Base-by-base conservation (phyloP, 2,888 invertebrate species). In the Sicus ferrugineus region DNA sequence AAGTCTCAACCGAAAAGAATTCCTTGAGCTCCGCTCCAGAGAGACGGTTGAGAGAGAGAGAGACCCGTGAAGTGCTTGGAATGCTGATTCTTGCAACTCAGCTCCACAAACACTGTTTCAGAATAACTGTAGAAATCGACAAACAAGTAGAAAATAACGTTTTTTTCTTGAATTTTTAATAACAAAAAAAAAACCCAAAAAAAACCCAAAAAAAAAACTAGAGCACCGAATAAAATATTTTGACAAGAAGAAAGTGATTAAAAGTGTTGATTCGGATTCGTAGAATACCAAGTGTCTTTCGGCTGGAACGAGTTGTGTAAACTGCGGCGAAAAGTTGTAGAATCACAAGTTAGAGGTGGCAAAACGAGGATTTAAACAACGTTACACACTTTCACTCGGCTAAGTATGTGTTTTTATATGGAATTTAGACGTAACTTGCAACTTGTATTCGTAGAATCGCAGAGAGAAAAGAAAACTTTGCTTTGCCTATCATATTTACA, bases 81-180 rank as follows among this genome's bases (percentile, higher is more conserved):
- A 54, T 26, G 54, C 28, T 11, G 28, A 14, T 28, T 31, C 21
- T 2, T 52, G 50, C 26, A 46, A 19, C 28, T 7, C 42, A 46
- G 48, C 34, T 50, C 61, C 42, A 61, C 61, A 42, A 59, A 59
- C 63, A 50, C 50, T 31, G 52, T 23, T 50, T 4, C 50, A 30
- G 50, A 64, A 64, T 64, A 64, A 64, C 50, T 64, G 50, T 64
- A 52, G 52, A 50, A 21, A 64, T 48, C 21, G 31, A 31, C 31
- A 64, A 31, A 46, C 19, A n/a, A 46, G 19, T 64, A n/a, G 38
- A 61, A 11, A 42, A 42, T 14, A 61, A 61, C n/a, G 26, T 16
- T 16, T 1, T 56, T 56, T 16, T 6, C 16, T 56, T 56, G 23
- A 56, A 56, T 2, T 56, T 34, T 34, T 34, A 11, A n/a, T n/a